Base-by-base conservation (phyloP, 64 coral and sea anemone genomes). In the Stichodactyla mertensii region DNA sequence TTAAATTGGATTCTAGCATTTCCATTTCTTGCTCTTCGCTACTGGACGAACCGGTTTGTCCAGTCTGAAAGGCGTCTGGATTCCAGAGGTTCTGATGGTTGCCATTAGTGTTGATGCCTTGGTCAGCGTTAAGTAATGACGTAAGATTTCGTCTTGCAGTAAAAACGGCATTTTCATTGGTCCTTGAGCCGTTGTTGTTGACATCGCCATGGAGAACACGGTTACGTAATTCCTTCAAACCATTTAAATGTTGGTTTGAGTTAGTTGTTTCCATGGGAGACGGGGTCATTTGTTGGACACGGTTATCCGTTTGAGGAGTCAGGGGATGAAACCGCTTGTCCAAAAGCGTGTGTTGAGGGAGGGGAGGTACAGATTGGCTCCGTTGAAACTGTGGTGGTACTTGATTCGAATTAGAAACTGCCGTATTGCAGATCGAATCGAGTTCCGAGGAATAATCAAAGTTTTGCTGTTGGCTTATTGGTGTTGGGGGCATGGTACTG, bases 171-270 rank as follows among this genome's bases (percentile, higher is more conserved):
- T 96, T 89, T 11, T 83, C 90, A 67, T 89, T 87, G 71, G 92
- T 71, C 51, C 94, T 71, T 84, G 94, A 96, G 7, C 97, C 93
- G 78, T 99, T 99, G 83, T 99, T 99, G 83, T 99, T 99, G 58
- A 94, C 90, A 79, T 99, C 97, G 71, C 97, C 97, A 20, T 95
- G 90, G 20, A 99, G 70, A 77, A 99, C 93, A 77, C 97, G 89
- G 55, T 91, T 99, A 69, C 97, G 93, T 22, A 99, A 91, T 78
- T 99, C 93, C 61, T 99, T 99, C 51, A 99, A 90, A 27, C 97
- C 90, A 79, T 95, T 94, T 23, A 99, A 77, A 51, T 90, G 91
- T 77, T 92, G 90, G 62, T 87, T 92, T 36, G 90, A 87, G 67
- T 78, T 57, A 77, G 60, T 78, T 64, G 87, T 85, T 78, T 87